These are phyloP conservation scores for Thamnophis sirtalis DNA, from an alignment of 2,113 vertebrate species.

Conservation along the genomic window DNA sequence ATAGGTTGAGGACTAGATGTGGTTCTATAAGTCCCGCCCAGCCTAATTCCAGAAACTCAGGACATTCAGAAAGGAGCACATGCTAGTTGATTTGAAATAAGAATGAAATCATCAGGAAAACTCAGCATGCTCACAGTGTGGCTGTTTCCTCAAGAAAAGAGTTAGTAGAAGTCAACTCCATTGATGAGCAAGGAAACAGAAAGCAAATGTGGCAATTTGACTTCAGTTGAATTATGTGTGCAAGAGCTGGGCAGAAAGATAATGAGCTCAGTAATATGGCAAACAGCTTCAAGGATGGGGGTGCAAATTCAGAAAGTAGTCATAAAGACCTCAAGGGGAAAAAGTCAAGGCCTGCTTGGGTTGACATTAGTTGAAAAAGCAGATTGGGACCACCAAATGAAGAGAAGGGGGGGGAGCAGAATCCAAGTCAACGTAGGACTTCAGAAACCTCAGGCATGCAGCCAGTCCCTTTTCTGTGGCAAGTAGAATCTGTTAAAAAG, in stretches of 20 bases:
- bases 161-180: not conserved
- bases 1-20: not conserved
- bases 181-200: not conserved
- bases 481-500: not conserved
- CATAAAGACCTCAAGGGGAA: not conserved
- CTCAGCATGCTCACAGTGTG: conserved; percentile 10
- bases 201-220: not conserved
- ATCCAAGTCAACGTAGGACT: not conserved
- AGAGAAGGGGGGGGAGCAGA: not conserved
- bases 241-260: not conserved
- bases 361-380: not conserved
- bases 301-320: not conserved
- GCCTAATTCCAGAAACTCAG: no score
- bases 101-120: conserved; percentile 2
- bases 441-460: not conserved
- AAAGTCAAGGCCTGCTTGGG: not conserved
- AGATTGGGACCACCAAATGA: not conserved
- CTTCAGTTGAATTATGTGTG: not conserved
- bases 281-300: not conserved
- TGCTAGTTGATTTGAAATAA: not conserved
- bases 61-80: not conserved
- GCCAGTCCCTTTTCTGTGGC: not conserved
- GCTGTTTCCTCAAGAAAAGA: not conserved
- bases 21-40: not conserved
- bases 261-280: not conserved